Evolutionary conservation across 2,113 vertebrate species (phyloP), one percentile per base, ranked within the genome.

Genomic region (Thamnaconus septentrionalis): DNA sequence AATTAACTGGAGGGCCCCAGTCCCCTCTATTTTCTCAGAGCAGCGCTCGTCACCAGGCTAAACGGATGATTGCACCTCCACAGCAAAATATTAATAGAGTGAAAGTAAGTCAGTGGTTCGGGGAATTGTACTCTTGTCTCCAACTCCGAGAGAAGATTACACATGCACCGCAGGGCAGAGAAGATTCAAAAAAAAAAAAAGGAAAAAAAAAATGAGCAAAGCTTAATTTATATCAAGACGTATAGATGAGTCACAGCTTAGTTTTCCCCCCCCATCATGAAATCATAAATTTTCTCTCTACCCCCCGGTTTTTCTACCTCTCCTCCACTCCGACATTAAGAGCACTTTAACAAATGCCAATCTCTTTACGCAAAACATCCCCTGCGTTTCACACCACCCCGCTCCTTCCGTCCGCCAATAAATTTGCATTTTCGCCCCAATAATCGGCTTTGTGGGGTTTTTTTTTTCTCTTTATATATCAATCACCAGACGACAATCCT

Each of bases 21-120:
- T 66, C 67, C 31, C 53, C 49, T 62, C 61, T 3, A 51, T 72
- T 82, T 78, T 65, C 73, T 85, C 71, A 5, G 66, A 71, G 76
- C 76, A 7, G 56, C 4, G 10, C 65, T 75, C 46, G 67, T 81
- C 72, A 65, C 65, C 43, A 31, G 79, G 50, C 63, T 71, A 61
- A 81, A 80, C 46, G 54, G 77, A 77, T 79, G 75, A 82, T 78
- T 79, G 74, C 71, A 73, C 72, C 64, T 80, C 63, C 70, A 48
- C 55, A 46, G 71, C 43, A 62, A 87, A 81, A 79, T 84, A 82
- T 84, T 79, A 84, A 87, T 73, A 70, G 64, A 79, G 56, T 61
- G 64, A 80, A 79, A 78, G 75, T 67, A 81, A 79, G 73, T 83
- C 69, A 70, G 79, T 5, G 65, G 78, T 80, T 77, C 18, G 40